Evolutionary conservation across 2,888 invertebrate genomes (phyloP).

Genomic region (Tachina grossa): DNA sequence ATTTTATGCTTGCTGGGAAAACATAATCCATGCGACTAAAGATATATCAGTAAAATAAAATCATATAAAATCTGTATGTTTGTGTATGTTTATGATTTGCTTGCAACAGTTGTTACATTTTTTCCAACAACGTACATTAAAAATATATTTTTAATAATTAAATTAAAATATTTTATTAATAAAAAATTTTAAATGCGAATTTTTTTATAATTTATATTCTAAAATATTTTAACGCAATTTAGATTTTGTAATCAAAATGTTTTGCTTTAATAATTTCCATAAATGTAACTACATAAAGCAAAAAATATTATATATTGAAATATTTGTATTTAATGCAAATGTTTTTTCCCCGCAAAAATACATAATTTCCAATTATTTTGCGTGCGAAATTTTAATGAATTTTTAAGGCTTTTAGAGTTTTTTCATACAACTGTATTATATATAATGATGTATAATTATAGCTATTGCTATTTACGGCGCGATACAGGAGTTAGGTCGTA

Average conservation of each 20-base stretch:
- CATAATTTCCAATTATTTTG: too few species aligned
- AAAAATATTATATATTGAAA: background rate
- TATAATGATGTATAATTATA: too few species aligned
- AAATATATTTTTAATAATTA: slow-evolving; percentile 49
- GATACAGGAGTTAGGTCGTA: too few species aligned
- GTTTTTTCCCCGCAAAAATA: too few species aligned
- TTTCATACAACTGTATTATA: too few species aligned
- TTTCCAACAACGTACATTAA: slow-evolving; percentile 4
- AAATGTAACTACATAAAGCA: background rate
- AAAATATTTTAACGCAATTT: background rate
- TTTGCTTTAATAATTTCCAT: background rate
- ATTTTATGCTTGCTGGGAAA: background rate
- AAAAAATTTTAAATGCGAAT: background rate
- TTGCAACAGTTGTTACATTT: slow-evolving; percentile 35
- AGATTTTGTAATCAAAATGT: background rate
- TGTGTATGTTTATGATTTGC: slow-evolving; percentile 6
- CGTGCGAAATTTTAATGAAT: too few species aligned
- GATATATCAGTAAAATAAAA: too few species aligned
- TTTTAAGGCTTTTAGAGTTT: too few species aligned
- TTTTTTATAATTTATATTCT: background rate
- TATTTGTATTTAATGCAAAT: too few species aligned
- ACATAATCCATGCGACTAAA: background rate
- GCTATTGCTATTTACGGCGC: too few species aligned
- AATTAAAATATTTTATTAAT: slow-evolving; percentile 55
- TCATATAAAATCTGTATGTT: slow-evolving; percentile 1